Base-by-base conservation (phyloP, 2,113 vertebrate species). In the Solea solea region DNA sequence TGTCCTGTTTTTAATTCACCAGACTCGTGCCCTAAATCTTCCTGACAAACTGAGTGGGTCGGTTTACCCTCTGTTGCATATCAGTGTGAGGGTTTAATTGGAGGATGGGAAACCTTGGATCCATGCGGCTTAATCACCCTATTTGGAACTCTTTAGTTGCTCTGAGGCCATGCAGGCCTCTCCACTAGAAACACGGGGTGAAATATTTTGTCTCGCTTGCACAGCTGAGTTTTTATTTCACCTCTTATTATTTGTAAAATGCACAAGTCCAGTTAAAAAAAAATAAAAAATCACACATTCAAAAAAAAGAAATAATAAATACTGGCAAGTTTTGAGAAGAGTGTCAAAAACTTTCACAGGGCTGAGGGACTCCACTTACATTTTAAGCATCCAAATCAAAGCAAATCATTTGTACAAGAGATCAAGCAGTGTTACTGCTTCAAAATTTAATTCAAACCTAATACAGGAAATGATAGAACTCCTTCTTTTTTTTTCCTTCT, bases 351-450 rank as follows among this genome's bases (percentile, higher is more conserved):
- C 53, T 82, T 81, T 62, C 55, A 25, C 54, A 63, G 52, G 57
- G 79, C 66, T 61, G 45, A 64, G 89, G 58, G 81, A 78, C 69
- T 81, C 77, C 72, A 68, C 74, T 85, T 86, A 86, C 45, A 81
- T 78, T 87, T 82, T 58, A 78, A 90, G 76, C 70, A 82, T 86
- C 49, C 28, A 68, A 93, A 94, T 93, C 90, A 93, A 93, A 92
- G 90, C 87, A 79, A 81, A 79, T 86, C 83, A 90, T 91, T 92
- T 92, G 85, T 91, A 90, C 80, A 89, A 89, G 82, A 94, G 93
- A 94, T 94, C 92, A 94, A 94, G 91, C 87, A 82, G 80, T 91
- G 89, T 93, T 90, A 91, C 87, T 81, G 83, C 87, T 91, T 93
- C 91, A 93, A 91, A 93, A 74, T 92, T 93, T 89, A 82, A 94